Base-by-base conservation (phyloP, 2,113 vertebrate genomes). In the Actinemys pallida region DNA sequence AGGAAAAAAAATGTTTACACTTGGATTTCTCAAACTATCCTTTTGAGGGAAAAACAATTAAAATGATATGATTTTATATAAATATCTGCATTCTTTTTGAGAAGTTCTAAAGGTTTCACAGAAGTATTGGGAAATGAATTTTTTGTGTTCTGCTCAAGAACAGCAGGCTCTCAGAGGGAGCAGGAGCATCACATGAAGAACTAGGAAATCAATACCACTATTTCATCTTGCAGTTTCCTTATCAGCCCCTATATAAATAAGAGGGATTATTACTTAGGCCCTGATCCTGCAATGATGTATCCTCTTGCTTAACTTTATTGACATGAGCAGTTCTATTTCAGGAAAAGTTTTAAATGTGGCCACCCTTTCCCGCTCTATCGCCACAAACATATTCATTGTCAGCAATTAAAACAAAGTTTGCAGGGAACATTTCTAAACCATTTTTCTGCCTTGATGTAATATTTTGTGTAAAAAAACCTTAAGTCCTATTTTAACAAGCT, bases 1-100 rank as follows among this genome's bases (percentile, higher is more conserved):
- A 97, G 95, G 93, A 95, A 93, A 96, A 96, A n/a, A 59, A 97
- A 53, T 84, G 10, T 95, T 95, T 94, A 76, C 80, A 94, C 93
- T 89, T 93, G 91, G 94, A 97, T 96, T 96, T 83, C 93, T 90
- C 80, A 96, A 81, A 97, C 78, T 2, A 45, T 81, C 83, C 86
- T 93, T 96, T 85, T 84, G 86, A 95, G n/a, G 5, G 9, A 39
- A n/a, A 49, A 9, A 27, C 4, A 29, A 84, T 47, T 19, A 31
- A 7, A 42, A 20, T 1, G 2, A 57, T 11, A 54, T 19, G 83
- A 22, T 86, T 85, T 92, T 84, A 52, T 87, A 10, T 42, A 8
- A 4, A 84, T 59, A 86, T 39, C 10, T 2, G 72, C 83, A 12
- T 78, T 0, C 0, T 29, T 1, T 19, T 88, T 1, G 0, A 22